Percentiles rank a stretch among this genome's conserved stretches.
Evolutionary conservation across 2,888 invertebrate genomes (phyloP).

Genomic region (Limnephilus marmoratus): DNA sequence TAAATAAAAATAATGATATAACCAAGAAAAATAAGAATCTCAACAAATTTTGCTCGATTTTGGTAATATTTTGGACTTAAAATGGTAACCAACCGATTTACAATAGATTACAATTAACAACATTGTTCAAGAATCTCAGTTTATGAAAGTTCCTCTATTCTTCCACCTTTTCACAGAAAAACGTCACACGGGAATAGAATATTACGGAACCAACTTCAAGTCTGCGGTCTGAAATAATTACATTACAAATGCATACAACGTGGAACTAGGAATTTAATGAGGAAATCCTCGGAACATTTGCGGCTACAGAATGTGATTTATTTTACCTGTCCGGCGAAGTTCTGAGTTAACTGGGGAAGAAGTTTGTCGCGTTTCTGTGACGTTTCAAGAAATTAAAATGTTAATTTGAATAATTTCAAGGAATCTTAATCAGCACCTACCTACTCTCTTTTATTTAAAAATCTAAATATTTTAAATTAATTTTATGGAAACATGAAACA

Average conservation of each 20-base stretch:
- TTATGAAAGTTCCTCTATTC: not conserved
- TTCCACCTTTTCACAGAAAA: not conserved
- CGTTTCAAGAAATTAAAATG: not conserved
- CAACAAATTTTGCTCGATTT: not conserved
- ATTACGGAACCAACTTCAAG: not conserved
- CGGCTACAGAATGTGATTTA: not conserved
- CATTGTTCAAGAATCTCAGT: not conserved
- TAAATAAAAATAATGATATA: too few species aligned
- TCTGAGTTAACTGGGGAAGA: not conserved
- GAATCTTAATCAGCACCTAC: not conserved
- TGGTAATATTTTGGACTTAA: not conserved
- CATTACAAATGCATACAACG: constrained; percentile 2
- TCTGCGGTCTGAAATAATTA: not conserved
- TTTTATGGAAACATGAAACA: not conserved
- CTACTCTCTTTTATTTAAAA: not conserved
- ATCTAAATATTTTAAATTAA: not conserved
- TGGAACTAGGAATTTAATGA: not conserved
- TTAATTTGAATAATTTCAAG: not conserved
- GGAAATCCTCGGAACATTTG: not conserved
- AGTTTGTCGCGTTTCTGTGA: not conserved
- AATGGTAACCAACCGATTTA: not conserved
- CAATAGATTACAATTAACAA: not conserved
- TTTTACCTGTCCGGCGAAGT: not conserved
- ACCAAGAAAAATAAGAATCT: too few species aligned
- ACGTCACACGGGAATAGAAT: not conserved